phyloP scores from a whole-genome alignment of 30 jellyfish, hydroid and myxozoan species.

The Calvadosia cruxmelitensis region DNA sequence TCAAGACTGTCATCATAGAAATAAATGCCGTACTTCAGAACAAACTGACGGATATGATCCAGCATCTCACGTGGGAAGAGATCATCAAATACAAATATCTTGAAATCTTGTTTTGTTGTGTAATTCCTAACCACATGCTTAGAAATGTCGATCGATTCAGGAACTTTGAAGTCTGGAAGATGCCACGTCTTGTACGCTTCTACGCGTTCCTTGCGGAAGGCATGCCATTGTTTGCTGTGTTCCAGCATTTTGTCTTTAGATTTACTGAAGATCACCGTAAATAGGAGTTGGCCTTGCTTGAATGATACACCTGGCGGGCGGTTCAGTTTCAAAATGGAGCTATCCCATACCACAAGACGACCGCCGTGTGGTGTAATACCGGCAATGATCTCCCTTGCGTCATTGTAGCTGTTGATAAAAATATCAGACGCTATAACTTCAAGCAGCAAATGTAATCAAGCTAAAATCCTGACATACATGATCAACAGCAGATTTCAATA shows the following conservation, averaged over 20 bases:
- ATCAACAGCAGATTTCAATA: too few species aligned
- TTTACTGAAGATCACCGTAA: conserved; percentile 47
- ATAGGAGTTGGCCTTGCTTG: conserved; percentile 60
- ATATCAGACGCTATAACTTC: too few species aligned
- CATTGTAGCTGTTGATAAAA: conserved; percentile 49
- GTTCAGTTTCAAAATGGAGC: conserved; percentile 50
- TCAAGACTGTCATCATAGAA: conserved; percentile 75
- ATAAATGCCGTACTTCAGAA: conserved; percentile 67
- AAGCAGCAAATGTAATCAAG: too few species aligned
- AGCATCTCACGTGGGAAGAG: conserved; percentile 63
- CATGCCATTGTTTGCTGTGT: conserved; percentile 28
- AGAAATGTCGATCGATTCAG: conserved; percentile 32
- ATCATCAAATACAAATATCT: conserved; percentile 53
- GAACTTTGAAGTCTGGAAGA: conserved; percentile 36
- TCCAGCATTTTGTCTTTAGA: conserved; percentile 50
- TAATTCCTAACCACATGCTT: conserved; percentile 41
- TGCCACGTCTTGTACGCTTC: conserved; percentile 57
- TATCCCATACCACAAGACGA: conserved; percentile 88
- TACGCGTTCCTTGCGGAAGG: conserved; percentile 34
- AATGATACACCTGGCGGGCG: conserved; percentile 83
- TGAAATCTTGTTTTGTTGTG: conserved; percentile 53
- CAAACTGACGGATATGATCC: conserved; percentile 68
- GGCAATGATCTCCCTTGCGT: conserved; percentile 51
- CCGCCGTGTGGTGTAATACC: conserved; percentile 82
- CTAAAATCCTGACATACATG: too few species aligned